Base-by-base conservation (phyloP, 2,797 vertebrate species). In the Gobionotothen gibberifrons region DNA sequence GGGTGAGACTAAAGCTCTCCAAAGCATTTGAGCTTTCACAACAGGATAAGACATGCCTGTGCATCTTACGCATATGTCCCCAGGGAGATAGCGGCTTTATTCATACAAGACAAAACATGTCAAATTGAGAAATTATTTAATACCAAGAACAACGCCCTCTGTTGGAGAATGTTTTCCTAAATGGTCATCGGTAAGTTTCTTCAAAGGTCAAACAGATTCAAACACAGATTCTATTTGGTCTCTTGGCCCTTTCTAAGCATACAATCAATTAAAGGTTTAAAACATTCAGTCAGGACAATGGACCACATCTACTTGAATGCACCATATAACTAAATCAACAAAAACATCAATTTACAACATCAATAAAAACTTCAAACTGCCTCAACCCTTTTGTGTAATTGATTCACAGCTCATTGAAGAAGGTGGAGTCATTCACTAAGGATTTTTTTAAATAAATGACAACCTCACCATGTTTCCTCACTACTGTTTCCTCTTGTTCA, bases 311-410 rank as follows among this genome's bases (percentile, higher is more conserved):
- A 70, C 51, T 43, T 74, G 22, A 72, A 56, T 75, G 21, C 42
- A 56, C 69, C 58, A 22, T 71, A 49, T 49, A 69, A 85, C 72
- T 44, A 56, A 80, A 85, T 72, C 32, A 43, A 19, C 14, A 52
- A 39, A 69, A 76, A 71, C 15, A n/a, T n/a, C 48, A 14, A 49
- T 63, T 73, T 69, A 66, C 51, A 42, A 44, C 42, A 19, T 67
- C 57, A 78, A 78, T 83, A 64, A 77, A 87, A 83, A 69, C 67
- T 67, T 79, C 60, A 85, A 69, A 64, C 22, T 14, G 47, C 49
- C 63, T 40, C 14, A 8, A 72, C 43, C 21, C 68, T 64, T 83
- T 78, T 73, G 66, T 83, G 54, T 26, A 26, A 57, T 15, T 62
- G 56, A 82, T 82, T 81, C 48, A 69, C 46, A 59, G 69, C 51